phyloP scores from a whole-genome alignment of 2,797 vertebrate species.

The Chelon auratus region DNA sequence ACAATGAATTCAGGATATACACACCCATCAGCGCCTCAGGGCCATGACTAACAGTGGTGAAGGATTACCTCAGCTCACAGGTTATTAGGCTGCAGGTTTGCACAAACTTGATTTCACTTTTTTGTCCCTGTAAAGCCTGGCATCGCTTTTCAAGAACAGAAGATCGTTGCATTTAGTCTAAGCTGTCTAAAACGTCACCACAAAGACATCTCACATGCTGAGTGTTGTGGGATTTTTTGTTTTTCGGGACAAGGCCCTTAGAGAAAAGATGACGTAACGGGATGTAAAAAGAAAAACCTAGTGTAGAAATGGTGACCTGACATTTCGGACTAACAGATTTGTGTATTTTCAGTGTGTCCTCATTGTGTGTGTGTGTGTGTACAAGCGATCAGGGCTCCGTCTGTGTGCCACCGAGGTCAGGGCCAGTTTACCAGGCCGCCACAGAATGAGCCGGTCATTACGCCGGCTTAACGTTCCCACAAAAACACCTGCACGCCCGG shows the following conservation, averaged over 20 bases:
- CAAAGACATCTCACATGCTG: slow-evolving; percentile 2
- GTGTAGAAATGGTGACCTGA: background rate
- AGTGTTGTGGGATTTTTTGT: background rate
- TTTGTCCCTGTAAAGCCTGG: background rate
- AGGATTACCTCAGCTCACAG: slow-evolving; percentile 15
- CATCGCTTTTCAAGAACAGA: background rate
- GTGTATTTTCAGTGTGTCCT: background rate
- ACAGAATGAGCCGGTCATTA: background rate
- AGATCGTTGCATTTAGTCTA: background rate
- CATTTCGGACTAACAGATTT: slow-evolving; percentile 10
- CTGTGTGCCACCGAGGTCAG: slow-evolving; percentile 41
- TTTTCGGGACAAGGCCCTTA: background rate
- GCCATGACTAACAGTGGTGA: background rate
- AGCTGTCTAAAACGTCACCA: background rate
- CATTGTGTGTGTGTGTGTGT: background rate
- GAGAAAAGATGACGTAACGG: background rate
- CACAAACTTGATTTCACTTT: background rate
- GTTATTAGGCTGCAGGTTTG: background rate
- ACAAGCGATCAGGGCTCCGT: slow-evolving; percentile 25
- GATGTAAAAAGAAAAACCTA: background rate
- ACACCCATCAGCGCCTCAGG: slow-evolving; percentile 17
- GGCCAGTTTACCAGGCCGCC: slow-evolving; percentile 23
- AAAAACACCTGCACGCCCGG: background rate
- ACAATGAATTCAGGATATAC: slow-evolving; percentile 9
- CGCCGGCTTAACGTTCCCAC: background rate